These are phyloP conservation scores for Eriocheir sinensis DNA, from an alignment of 1,140 invertebrate genomes.

Conservation along the genomic window DNA sequence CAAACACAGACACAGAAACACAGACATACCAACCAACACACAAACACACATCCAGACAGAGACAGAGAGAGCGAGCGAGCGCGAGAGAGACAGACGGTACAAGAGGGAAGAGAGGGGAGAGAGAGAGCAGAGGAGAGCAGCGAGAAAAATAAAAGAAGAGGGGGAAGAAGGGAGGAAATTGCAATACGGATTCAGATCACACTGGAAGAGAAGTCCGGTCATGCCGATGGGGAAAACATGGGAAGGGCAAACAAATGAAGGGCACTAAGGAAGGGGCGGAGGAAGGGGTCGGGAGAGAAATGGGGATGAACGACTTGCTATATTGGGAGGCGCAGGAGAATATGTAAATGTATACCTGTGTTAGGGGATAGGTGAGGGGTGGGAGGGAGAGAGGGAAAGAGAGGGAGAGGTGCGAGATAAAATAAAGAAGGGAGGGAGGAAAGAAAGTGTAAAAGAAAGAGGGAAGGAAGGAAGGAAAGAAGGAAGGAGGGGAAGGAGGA, in stretches of 20 bases:
- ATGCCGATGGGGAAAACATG: not conserved
- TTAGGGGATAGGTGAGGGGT: not conserved
- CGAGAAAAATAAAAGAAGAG: not conserved
- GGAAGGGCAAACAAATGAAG: not conserved
- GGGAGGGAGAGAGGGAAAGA: not conserved
- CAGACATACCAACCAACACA: too few species aligned
- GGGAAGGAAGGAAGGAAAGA: too few species aligned
- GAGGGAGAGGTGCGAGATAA: slow-evolving; percentile 18
- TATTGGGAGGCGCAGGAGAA: not conserved
- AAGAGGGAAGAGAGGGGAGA: not conserved
- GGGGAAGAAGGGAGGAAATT: not conserved
- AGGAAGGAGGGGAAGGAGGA: too few species aligned
- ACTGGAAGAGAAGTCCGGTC: slow-evolving; percentile 9
- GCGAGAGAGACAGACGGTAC: not conserved
- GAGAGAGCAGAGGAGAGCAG: not conserved
- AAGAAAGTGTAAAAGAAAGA: too few species aligned
- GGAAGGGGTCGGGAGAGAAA: not conserved
- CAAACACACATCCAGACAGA: not conserved
- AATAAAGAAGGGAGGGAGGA: too few species aligned
- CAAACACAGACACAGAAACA: not conserved
- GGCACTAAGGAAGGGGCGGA: not conserved
- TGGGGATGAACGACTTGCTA: not conserved
- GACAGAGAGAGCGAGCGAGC: not conserved
- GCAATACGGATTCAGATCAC: not conserved
- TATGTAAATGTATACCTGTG: not conserved